A percentile compares a stretch with the other conserved stretches of the same genome.
These are phyloP conservation scores for Orientallactaga sibirica DNA, from an alignment of 2,797 vertebrate genomes.

Conservation along the genomic window DNA sequence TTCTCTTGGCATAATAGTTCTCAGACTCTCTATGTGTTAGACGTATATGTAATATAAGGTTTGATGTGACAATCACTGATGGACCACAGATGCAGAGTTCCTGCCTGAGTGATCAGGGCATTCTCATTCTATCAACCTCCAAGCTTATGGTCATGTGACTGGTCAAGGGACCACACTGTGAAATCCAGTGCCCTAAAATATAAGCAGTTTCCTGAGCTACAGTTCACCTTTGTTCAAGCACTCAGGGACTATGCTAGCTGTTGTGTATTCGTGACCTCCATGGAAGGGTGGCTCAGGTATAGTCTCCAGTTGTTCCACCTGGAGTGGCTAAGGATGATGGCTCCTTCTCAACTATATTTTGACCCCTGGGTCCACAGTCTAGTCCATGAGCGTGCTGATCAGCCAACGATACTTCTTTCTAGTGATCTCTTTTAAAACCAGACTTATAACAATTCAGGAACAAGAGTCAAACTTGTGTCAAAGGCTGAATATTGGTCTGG, in stretches of 20 bases:
- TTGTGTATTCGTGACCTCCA: not conserved
- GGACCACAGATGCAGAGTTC: not conserved
- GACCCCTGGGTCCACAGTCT: not conserved
- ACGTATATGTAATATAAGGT: not conserved
- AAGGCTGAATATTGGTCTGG: not conserved
- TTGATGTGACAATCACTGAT: no score
- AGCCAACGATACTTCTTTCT: not conserved
- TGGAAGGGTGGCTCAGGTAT: accelerated
- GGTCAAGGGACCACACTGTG: not conserved
- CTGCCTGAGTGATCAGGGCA: not conserved
- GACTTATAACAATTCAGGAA: not conserved
- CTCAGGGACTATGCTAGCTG: no score
- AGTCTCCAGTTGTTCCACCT: accelerated
- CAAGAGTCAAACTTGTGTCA: not conserved
- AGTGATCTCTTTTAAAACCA: not conserved
- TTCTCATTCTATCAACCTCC: not conserved
- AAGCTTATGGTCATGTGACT: not conserved
- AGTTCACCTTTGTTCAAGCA: not conserved
- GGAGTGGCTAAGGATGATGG: not conserved
- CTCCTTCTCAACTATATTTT: not conserved
- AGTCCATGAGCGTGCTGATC: not conserved
- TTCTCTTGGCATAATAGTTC: not conserved
- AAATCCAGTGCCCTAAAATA: not conserved
- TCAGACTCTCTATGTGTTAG: not conserved
- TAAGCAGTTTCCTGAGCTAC: not conserved